Base-by-base conservation (phyloP, 2,888 invertebrate genomes). In the Drosophila neonasuta region DNA sequence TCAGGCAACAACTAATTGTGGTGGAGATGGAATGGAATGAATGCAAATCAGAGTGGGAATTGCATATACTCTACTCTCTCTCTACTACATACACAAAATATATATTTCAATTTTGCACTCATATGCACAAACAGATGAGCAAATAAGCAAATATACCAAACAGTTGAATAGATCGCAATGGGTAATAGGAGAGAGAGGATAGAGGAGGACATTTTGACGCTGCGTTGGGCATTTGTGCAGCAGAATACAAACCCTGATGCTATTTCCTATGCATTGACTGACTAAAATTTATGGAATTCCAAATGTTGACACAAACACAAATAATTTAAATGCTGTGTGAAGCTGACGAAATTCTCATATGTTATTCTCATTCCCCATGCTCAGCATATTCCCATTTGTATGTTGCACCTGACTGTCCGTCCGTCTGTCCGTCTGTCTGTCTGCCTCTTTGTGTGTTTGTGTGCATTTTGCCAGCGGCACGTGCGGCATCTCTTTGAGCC, bases 251-350 rank as follows among this genome's bases (percentile, higher is more conserved):
- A 34, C 49, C 44, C 59, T 62, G 55, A 48, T 71, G 77, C 46
- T 61, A 74, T 66, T 57, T 63, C n/a, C 60, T 41, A 69, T 70
- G 72, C 80, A 73, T 71, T 69, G 68, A 66, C 39, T 66, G 70
- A 46, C 48, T 36, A 65, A 80, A 83, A 83, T 82, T 83, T 86
- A 86, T 82, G 80, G 79, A 80, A 77, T 83, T 56, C 50, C 59
- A 71, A 80, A 83, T 82, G 86, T 86, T 83, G 81, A 83, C 81
- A 83, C 78, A 86, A 72, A 64, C 75, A 67, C 83, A 78, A 86
- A 82, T 82, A 80, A 81, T 81, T 81, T 69, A 85, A 81, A 83
- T 80, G 79, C 71, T 65, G 61, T 75, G 69, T 62, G 71, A 71
- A 80, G 51, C 69, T 64, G 74, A 57, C 64, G 71, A 69, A 74